Evolutionary conservation across 2,113 vertebrate genomes (phyloP), one percentile per base, ranked within the genome.

Genomic region (Puffinus mauretanicus): DNA sequence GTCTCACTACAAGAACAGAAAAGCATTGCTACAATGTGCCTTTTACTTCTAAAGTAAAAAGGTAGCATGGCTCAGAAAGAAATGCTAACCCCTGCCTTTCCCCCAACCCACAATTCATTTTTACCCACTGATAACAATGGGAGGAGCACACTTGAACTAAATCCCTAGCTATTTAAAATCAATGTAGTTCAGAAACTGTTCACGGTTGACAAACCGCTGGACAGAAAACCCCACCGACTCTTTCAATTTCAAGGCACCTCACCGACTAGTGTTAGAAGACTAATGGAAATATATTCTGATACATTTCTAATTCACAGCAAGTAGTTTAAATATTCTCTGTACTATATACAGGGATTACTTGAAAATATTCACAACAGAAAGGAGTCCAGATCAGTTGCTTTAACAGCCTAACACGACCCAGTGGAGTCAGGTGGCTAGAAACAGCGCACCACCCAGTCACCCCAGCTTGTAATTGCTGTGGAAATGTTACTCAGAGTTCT

Each of bases 401-500:
- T 7, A 78, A 66, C 47, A 85, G 60, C 47, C 58, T 58, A 54
- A 52, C 34, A 36, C 0, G 1, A 57, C 60, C 54, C 71, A 52
- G 40, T 22, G 36, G 60, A 93, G 66, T 36, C 30, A 34, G 6
- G 2, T 1, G 57, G 79, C 66, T 66, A 51, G 79, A 70, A 91
- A 92, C 49, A 78, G 34, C 27, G 6, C 40, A 52, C 11, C n/a
- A 82, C 47, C 65, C 81, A 51, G 76, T 65, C 82, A 90, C 27
- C 71, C 77, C 91, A 94, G 91, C 86, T 90, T 90, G 66, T 85
- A 92, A 79, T 38, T 61, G 29, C 19, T 42, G 84, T 83, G 83
- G 60, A 88, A 96, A 77, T 0, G 0, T 44, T 94, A 60, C 95
- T 79, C 14, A 16, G 88, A 90, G 94, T 88, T 97, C 95, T 93